phyloP scores from a whole-genome alignment of 2,888 invertebrate genomes.

The Calameuta idolon region DNA sequence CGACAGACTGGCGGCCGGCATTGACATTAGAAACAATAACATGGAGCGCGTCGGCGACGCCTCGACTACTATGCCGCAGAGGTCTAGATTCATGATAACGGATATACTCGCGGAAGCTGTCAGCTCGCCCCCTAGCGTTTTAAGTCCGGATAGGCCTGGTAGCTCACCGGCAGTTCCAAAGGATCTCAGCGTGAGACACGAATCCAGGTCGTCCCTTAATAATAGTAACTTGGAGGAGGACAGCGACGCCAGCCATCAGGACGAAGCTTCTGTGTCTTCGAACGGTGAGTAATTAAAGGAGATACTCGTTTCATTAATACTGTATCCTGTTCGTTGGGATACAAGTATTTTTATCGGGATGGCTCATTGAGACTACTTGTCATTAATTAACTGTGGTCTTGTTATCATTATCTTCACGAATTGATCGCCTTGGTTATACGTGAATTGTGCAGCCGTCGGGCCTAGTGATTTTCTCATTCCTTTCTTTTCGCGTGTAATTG shows the following conservation, averaged over 20 bases:
- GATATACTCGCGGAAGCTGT: slow-evolving; percentile 80
- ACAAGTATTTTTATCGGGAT: background rate
- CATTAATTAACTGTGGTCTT: background rate
- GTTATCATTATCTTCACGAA: background rate
- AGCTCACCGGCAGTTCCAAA: slow-evolving; percentile 70
- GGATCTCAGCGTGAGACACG: slow-evolving; percentile 72
- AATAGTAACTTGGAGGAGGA: slow-evolving; percentile 73
- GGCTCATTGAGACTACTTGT: background rate
- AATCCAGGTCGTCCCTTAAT: slow-evolving; percentile 67
- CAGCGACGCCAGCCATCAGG: slow-evolving; percentile 68
- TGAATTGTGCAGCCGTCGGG: background rate
- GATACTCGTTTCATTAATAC: too few species aligned
- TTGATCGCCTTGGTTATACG: background rate
- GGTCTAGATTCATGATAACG: slow-evolving; percentile 91
- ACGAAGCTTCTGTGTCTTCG: slow-evolving; percentile 70
- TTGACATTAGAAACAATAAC: slow-evolving; percentile 43
- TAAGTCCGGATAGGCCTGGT: slow-evolving; percentile 25
- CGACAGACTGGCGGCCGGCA: slow-evolving; percentile 52
- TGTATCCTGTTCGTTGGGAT: background rate
- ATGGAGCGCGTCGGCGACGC: slow-evolving; percentile 28
- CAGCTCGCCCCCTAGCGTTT: slow-evolving; percentile 35
- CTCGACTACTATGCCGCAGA: slow-evolving; percentile 70
- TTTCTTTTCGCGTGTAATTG: background rate
- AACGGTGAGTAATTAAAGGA: slow-evolving; percentile 66
- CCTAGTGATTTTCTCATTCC: background rate